Base-by-base conservation (phyloP, 37 sponge, comb jelly and placozoan genomes). In the Diacarnus erythraeanus region DNA sequence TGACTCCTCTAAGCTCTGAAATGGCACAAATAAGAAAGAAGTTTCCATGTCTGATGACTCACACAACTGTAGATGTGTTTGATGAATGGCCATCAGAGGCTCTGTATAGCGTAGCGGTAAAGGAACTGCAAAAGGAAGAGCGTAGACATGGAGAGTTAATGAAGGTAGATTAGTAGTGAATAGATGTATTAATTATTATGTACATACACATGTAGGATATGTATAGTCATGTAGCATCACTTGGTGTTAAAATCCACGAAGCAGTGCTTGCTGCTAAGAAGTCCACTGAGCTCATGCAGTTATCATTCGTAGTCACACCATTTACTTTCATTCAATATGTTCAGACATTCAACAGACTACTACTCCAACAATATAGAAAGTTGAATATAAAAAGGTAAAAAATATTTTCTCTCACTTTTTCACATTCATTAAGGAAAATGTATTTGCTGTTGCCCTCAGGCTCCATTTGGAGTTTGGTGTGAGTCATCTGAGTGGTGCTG, bases 11-110 rank as follows among this genome's bases (percentile, higher is more conserved):
- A 36, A 86, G 83, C 58, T 34, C 31, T 33, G 30, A 59, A 35
- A 70, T 91, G 38, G 51, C 54, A 5, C 29, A 47, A 21, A 34
- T 75, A 8, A 86, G 87, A 69, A 58, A 83, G 31, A 72, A 35
- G 66, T 85, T 86, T 71, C 87, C 86, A 29, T 60, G 70, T 34
- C 60, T 91, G 51, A 54, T 91, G 30, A 56, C 77, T 30, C 74
- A 58, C 65, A 75, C 70, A 18, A 85, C 81, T 26, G 61, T 86
- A n/a, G 72, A 91, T 71, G 82, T 81, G 59, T 86, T 57, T 77
- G 76, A 80, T 42, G 87, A 91, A 57, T 91, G 91, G 91, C 83
- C 86, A 25, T 42, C 87, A 12, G 61, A 80, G 35, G 91, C 86
- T 37, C 68, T 86, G 40, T 71, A 56, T 41, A 74, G 77, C 3